phyloP scores from a whole-genome alignment of 1,140 invertebrate genomes.

The Caerostris extrusa region DNA sequence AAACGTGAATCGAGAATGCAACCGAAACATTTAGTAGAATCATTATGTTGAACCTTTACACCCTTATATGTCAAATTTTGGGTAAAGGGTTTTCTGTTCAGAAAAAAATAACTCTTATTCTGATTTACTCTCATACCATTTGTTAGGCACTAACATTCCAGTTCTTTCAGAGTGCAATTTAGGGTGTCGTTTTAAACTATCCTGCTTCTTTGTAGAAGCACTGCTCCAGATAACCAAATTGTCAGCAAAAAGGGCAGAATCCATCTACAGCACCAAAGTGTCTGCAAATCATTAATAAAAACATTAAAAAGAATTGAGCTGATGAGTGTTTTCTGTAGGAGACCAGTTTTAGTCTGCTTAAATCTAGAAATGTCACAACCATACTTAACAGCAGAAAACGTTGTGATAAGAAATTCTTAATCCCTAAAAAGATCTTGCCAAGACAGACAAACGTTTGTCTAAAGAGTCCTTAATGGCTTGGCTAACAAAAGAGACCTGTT shows the following conservation, averaged over 20 bases:
- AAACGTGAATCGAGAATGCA: background rate
- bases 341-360: too few species aligned
- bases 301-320: too few species aligned
- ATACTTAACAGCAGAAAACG: background rate
- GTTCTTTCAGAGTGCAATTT: background rate
- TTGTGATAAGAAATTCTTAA: conserved; percentile 29
- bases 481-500: background rate
- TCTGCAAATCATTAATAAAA: background rate
- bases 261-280: background rate
- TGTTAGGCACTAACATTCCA: background rate
- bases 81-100: background rate
- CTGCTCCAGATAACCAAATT: background rate
- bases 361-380: too few species aligned
- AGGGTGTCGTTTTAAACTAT: background rate
- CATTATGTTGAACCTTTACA: background rate
- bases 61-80: background rate
- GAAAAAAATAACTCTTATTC: background rate
- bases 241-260: conserved; percentile 2
- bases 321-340: too few species aligned
- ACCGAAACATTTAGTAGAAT: conserved; percentile 2
- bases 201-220: conserved; percentile 2
- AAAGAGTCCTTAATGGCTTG: conserved; percentile 37
- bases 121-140: conserved; percentile 33
- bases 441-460: conserved; percentile 5
- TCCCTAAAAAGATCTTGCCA: conserved; percentile 11